A percentile compares a stretch with the other conserved stretches of the same genome.
Evolutionary conservation across 2,888 invertebrate species (phyloP).

Genomic region (Timema cristinae): DNA sequence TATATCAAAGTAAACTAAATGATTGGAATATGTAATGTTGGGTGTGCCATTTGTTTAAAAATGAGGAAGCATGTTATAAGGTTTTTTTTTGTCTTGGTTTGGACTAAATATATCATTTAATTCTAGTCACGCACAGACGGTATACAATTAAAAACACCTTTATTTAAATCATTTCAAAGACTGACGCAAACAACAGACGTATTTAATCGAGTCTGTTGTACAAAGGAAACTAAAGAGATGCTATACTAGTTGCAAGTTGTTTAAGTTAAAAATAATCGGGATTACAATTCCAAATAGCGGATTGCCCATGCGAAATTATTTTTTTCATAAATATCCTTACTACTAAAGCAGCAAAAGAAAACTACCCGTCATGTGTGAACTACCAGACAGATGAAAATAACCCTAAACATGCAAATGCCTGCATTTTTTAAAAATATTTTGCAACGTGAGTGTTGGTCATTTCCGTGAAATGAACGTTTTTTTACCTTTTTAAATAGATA

Average conservation of each 20-base stretch:
- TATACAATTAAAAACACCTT: neutral
- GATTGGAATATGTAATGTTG: conserved; percentile 4
- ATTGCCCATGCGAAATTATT: no score
- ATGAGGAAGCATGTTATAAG: conserved; percentile 9
- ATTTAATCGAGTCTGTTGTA: conserved; percentile 10
- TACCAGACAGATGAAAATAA: neutral
- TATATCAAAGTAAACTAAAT: neutral
- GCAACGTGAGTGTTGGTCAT: conserved; percentile 11
- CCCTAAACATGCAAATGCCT: conserved; percentile 9
- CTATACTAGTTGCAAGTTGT: no score
- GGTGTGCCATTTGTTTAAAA: conserved; percentile 10
- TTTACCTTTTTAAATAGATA: conserved; percentile 11
- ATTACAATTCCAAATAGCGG: no score
- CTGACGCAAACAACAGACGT: neutral
- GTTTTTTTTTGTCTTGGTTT: neutral
- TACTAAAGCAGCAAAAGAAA: neutral
- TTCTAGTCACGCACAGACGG: conserved; percentile 16
- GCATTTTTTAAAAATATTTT: conserved; percentile 7
- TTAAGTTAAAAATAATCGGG: no score
- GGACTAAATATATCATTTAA: conserved; percentile 3
- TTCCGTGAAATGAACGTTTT: conserved; percentile 15
- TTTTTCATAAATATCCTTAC: no score
- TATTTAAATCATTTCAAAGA: conserved; percentile 12
- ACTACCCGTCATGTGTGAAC: conserved; percentile 8
- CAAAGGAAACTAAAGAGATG: neutral